Evolutionary conservation across 2,888 invertebrate species (phyloP).

Genomic region (Agrotis ipsilon): DNA sequence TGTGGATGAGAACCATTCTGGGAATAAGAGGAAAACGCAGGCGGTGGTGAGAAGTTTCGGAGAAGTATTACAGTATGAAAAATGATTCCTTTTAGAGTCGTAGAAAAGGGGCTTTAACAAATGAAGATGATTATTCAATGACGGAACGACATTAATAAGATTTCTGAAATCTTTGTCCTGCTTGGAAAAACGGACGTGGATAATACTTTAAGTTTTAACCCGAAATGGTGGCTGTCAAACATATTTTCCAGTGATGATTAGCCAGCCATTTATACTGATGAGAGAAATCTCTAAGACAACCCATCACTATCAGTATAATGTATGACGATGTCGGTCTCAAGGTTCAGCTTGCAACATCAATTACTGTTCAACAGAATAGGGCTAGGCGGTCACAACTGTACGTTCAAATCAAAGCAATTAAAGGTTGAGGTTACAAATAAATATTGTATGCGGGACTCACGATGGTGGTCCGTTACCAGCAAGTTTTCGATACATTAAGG

Average conservation of each 20-base stretch:
- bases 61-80: constrained; percentile 23
- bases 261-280: background rate
- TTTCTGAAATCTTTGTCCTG: background rate
- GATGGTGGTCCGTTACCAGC: constrained; percentile 48
- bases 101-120: constrained; percentile 27
- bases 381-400: constrained; percentile 15
- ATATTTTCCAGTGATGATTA: background rate
- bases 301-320: constrained; percentile 25
- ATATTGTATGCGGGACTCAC: constrained; percentile 40
- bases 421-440: constrained; percentile 46
- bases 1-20: constrained; percentile 30
- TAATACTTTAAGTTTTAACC: background rate
- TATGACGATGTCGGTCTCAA: constrained; percentile 23
- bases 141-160: constrained; percentile 18
- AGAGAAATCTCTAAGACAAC: constrained; percentile 4
- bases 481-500: constrained; percentile 43
- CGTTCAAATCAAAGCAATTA: constrained; percentile 41
- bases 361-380: constrained; percentile 29
- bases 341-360: constrained; percentile 40
- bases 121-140: constrained; percentile 16
- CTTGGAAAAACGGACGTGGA: background rate
- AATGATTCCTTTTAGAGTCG: constrained; percentile 7
- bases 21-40: constrained; percentile 33
- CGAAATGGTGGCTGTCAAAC: constrained; percentile 12
- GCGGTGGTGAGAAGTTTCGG: constrained; percentile 12